Evolutionary conservation across 1,140 invertebrate species (phyloP).

Genomic region (Aphidius ervi): DNA sequence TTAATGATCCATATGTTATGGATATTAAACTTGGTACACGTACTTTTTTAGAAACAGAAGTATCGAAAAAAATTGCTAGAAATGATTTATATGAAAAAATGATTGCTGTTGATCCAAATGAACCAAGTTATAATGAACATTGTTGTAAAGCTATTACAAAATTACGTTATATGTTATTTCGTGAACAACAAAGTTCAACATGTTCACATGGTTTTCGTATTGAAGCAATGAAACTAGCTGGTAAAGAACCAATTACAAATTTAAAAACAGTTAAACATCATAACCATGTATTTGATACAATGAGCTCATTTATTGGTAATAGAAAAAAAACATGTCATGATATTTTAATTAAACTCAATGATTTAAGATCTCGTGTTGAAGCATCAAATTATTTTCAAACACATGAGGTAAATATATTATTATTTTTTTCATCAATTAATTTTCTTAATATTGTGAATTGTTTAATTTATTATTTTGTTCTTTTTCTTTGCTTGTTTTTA

Average conservation of each 20-base stretch:
- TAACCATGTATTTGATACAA: constrained; percentile 72
- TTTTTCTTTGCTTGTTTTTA: constrained; percentile 37
- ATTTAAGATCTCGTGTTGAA: constrained; percentile 76
- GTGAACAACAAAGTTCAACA: constrained; percentile 89
- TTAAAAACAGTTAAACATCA: constrained; percentile 73
- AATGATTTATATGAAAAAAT: constrained; percentile 86
- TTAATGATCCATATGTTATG: constrained; percentile 83
- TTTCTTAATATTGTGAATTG: not conserved
- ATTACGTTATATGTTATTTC: constrained; percentile 91
- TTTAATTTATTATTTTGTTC: not conserved
- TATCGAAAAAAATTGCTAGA: constrained; percentile 75
- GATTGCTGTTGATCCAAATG: constrained; percentile 84
- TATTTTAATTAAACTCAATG: constrained; percentile 69
- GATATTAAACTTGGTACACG: constrained; percentile 90
- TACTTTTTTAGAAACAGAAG: constrained; percentile 92
- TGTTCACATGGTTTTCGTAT: constrained; percentile 91
- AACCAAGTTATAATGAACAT: constrained; percentile 81
- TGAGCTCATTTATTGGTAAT: constrained; percentile 73
- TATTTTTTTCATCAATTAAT: constrained; percentile 8
- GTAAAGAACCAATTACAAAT: constrained; percentile 69
- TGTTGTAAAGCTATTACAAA: constrained; percentile 79
- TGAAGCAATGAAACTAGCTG: constrained; percentile 87
- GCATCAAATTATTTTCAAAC: constrained; percentile 80
- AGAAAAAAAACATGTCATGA: constrained; percentile 63
- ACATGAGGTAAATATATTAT: constrained; percentile 70